phyloP scores from a whole-genome alignment of 2,888 invertebrate species.

The Agriopis aurantiaria region DNA sequence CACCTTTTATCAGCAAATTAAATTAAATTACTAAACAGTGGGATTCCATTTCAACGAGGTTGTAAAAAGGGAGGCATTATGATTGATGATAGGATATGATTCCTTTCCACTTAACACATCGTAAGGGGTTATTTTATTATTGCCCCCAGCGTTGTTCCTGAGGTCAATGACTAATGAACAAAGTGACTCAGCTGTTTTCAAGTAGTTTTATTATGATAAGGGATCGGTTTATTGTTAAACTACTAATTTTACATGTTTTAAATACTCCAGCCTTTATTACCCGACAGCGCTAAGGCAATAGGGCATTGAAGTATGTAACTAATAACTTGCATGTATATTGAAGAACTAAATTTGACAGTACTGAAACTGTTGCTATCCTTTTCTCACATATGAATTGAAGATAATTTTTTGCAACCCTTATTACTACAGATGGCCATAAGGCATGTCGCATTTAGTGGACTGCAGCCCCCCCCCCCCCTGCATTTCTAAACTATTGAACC shows the following conservation, averaged over 20 bases:
- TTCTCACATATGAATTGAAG: too few species aligned
- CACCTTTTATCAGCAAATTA: constrained; percentile 36
- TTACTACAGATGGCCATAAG: too few species aligned
- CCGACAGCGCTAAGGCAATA: too few species aligned
- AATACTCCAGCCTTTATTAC: background rate
- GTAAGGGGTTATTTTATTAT: constrained; percentile 84
- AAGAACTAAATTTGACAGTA: too few species aligned
- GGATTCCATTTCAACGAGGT: constrained; percentile 62
- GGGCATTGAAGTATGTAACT: too few species aligned
- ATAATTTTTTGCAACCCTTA: too few species aligned
- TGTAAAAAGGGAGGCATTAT: constrained; percentile 74
- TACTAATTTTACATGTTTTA: constrained; percentile 3
- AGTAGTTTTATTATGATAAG: constrained; percentile 65
- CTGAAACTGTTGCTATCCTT: too few species aligned
- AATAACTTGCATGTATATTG: too few species aligned
- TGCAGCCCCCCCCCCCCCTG: too few species aligned
- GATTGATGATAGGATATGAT: constrained; percentile 84
- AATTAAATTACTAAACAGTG: constrained; percentile 63
- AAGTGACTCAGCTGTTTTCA: constrained; percentile 74
- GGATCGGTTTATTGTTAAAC: constrained; percentile 55
- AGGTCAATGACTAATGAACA: constrained; percentile 82
- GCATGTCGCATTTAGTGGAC: too few species aligned
- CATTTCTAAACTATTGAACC: too few species aligned
- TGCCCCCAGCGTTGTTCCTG: constrained; percentile 72
- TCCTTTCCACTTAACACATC: constrained; percentile 84